Conservation (phyloP, 2,888 invertebrate species). For the Drosophila borealis region DNA sequence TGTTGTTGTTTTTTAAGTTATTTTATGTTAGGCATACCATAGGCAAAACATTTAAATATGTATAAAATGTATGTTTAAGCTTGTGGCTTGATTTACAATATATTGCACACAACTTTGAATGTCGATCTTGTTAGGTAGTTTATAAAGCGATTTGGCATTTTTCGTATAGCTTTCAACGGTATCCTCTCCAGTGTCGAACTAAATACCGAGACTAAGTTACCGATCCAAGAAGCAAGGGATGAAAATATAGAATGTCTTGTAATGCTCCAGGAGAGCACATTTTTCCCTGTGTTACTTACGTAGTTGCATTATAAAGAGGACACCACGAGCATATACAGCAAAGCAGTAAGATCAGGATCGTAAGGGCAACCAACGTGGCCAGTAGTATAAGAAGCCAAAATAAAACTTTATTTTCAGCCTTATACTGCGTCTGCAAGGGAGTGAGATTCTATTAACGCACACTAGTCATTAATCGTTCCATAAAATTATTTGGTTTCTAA, state of each 20-base stretch:
- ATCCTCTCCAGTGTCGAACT: conserved; percentile 18
- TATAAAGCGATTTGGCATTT: conserved; percentile 25
- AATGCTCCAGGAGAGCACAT: not conserved
- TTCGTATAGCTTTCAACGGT: conserved; percentile 25
- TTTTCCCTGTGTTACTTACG: conserved; percentile 85
- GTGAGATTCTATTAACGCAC: conserved; percentile 63
- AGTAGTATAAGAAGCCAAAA: conserved; percentile 92
- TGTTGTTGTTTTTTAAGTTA: no score
- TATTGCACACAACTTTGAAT: not conserved
- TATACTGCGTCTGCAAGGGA: conserved; percentile 88
- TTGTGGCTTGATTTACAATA: not conserved
- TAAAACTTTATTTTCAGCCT: conserved; percentile 89
- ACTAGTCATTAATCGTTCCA: conserved; percentile 6
- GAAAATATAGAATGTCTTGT: conserved; percentile 6
- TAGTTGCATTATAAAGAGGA: conserved; percentile 92
- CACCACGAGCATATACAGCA: conserved; percentile 95
- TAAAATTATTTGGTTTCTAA: not conserved
- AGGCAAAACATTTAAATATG: not conserved
- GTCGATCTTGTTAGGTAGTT: conserved; percentile 11
- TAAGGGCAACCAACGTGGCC: conserved; percentile 90
- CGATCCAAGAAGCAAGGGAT: conserved; percentile 48
- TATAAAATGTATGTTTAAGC: not conserved
- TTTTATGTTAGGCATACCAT: not conserved
- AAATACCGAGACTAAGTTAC: conserved; percentile 54
- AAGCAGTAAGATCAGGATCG: conserved; percentile 89